Evolutionary conservation across 2,888 invertebrate genomes (phyloP).

Genomic region (Calameuta idolon): DNA sequence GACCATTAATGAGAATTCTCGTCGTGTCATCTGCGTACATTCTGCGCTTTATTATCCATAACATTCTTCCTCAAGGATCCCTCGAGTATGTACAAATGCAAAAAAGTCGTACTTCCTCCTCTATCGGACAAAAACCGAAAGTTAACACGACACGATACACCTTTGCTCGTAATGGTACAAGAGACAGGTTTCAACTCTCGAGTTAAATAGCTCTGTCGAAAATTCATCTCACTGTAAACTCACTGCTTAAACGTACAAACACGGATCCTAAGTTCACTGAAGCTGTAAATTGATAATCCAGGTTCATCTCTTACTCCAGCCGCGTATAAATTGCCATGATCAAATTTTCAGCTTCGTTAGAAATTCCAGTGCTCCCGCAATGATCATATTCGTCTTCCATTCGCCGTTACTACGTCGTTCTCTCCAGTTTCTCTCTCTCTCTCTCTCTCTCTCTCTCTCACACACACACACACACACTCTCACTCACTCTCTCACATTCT

Average conservation of each 20-base stretch:
- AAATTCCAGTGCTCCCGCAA: neutral
- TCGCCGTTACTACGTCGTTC: neutral
- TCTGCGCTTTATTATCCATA: slow-evolving; percentile 32
- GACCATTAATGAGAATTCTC: slow-evolving; percentile 25
- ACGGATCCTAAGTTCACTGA: neutral
- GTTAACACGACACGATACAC: neutral
- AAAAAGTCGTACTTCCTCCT: slow-evolving; percentile 20
- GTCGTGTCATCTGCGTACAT: slow-evolving; percentile 34
- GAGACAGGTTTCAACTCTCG: neutral
- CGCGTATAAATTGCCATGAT: neutral
- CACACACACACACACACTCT: neutral
- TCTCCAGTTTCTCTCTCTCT: neutral
- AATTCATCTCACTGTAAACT: neutral
- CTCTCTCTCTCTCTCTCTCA: neutral
- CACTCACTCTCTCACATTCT: neutral
- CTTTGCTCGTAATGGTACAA: neutral
- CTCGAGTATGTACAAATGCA: slow-evolving; percentile 41
- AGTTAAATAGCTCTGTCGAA: neutral
- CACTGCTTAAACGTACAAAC: neutral
- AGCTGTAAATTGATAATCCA: neutral
- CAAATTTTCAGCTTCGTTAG: neutral
- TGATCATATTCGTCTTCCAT: neutral
- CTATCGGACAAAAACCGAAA: neutral
- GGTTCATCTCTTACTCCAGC: neutral
- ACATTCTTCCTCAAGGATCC: slow-evolving; percentile 25